Conservation (phyloP, 1,140 invertebrate genomes). For the Bombus sylvicola region DNA sequence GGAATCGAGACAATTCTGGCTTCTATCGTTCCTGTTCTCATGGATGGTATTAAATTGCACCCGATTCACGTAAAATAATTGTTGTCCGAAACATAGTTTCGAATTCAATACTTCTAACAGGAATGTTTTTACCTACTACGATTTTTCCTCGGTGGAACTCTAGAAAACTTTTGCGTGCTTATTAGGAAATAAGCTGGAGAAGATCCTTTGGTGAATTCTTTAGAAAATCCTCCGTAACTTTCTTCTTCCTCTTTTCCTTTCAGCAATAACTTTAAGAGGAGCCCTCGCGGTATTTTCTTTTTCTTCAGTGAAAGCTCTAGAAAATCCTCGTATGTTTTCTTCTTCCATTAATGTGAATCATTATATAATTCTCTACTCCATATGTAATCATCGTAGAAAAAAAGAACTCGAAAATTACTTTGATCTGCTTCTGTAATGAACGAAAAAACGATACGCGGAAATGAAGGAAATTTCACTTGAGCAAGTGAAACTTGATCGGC, state of each 20-base stretch:
- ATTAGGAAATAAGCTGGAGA: no score
- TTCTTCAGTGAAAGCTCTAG: neutral
- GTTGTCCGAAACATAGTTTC: neutral
- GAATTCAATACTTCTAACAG: no score
- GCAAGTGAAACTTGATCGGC: neutral
- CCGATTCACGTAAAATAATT: no score
- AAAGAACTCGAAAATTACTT: neutral
- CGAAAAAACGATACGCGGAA: neutral
- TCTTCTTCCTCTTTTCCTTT: no score
- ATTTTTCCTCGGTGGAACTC: neutral
- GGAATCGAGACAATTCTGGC: neutral
- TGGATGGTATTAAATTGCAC: neutral
- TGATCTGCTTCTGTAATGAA: neutral
- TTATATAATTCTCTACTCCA: neutral
- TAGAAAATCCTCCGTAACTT: neutral
- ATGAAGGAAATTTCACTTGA: neutral
- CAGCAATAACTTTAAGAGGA: no score
- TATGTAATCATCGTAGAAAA: neutral
- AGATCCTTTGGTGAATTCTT: neutral
- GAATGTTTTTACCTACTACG: neutral
- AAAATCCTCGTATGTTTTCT: neutral
- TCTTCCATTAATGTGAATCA: neutral
- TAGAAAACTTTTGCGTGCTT: neutral
- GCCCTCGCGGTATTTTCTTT: neutral
- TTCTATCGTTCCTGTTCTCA: neutral